Percentiles rank a stretch among this genome's conserved stretches.
phyloP scores from a whole-genome alignment of 35 echinoderm and acorn worm genomes.

The Apostichopus japonicus region DNA sequence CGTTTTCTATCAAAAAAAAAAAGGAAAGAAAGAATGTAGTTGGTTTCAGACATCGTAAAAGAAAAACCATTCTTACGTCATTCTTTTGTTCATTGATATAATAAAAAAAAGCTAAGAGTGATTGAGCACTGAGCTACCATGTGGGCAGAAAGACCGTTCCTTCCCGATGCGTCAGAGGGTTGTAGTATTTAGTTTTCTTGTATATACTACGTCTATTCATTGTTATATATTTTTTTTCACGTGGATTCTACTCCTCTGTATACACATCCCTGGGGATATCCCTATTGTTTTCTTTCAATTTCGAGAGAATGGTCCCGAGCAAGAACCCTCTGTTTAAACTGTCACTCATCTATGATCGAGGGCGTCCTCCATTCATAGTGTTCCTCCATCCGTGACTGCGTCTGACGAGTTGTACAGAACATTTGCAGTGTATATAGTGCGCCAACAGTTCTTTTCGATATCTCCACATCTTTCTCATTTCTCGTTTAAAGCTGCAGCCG shows the following conservation, averaged over 20 bases:
- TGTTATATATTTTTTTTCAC: not conserved
- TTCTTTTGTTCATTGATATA: no score
- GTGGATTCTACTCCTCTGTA: not conserved
- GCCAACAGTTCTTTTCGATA: no score
- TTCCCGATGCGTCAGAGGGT: conserved; percentile 5
- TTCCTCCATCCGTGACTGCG: not conserved
- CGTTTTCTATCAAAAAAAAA: no score
- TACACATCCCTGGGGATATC: conserved; percentile 8
- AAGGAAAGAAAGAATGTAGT: no score
- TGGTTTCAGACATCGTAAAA: no score
- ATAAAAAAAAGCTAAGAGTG: no score
- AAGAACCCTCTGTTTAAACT: conserved; percentile 6
- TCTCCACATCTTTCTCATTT: no score
- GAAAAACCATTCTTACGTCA: no score
- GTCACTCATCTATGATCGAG: conserved; percentile 1
- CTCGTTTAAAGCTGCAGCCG: no score
- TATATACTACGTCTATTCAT: not conserved
- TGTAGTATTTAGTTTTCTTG: not conserved
- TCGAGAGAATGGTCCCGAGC: not conserved
- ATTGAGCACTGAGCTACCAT: no score
- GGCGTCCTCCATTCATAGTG: not conserved
- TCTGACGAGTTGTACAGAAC: not conserved
- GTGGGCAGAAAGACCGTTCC: not conserved
- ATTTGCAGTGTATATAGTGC: no score
- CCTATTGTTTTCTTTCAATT: conserved; percentile 24